Evolutionary conservation across 2,113 vertebrate species (phyloP), one percentile per base, ranked within the genome.

Genomic region (Raja brachyura): DNA sequence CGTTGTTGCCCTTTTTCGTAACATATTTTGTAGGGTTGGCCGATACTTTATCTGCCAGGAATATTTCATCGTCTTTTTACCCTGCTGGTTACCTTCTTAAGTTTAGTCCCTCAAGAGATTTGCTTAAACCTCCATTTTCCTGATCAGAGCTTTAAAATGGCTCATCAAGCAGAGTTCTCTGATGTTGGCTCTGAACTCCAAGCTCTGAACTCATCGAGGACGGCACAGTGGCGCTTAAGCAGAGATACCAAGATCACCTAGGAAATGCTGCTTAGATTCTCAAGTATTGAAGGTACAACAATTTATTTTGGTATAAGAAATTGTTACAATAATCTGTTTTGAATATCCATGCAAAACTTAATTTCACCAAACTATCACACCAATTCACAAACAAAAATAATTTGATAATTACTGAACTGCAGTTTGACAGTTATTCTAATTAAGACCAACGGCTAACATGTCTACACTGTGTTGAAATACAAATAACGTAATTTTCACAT

Each of bases 271-370:
- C 39, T 22, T 81, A 18, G 78, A 54, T 22, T 8, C 33, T 48
- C 1, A 48, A 39, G 16, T 81, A 22, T n/a, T 25, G 59, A 88
- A 88, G 11, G 56, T 11, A 63, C 31, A 33, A 18, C 8, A 88
- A 13, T 39, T 88, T 88, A 18, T 88, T 59, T 28, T 63, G 14
- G 54, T 28, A 85, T 11, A 10, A 16, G 13, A 16, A 28, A 88
- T 63, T 88, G n/a, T 28, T 63, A n/a, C 83, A 88, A 83, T 83
- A 28, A 63, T 88, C 83, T 31, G 11, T 88, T 86, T 61, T 63
- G 16, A 86, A 61, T 31, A 33, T 31, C 14, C 11, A 86, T 31
- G 28, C 28, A 31, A 88, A 63, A 31, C 31, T 63, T 66, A 14
- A 31, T 63, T 88, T 88, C 28, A 63, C 59, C 16, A 66, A 88